phyloP scores from a whole-genome alignment of 2,797 vertebrate species.

The Cossypha niveicapilla region DNA sequence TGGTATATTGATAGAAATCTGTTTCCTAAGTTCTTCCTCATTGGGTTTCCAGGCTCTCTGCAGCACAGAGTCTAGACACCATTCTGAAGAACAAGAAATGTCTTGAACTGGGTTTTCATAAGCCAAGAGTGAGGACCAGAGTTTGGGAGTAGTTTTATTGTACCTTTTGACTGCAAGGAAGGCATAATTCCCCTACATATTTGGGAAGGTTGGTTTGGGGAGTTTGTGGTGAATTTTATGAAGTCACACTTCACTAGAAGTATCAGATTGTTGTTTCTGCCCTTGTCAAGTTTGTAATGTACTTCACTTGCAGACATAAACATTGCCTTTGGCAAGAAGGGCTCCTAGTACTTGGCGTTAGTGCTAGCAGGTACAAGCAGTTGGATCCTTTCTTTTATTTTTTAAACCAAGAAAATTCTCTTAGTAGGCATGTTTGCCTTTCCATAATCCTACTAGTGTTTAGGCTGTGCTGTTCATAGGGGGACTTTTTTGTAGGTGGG shows the following conservation, averaged over 20 bases:
- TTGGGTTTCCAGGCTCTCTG: neutral
- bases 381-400: neutral
- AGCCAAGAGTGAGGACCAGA: neutral
- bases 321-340: slow-evolving; percentile 22
- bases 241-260: neutral
- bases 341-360: neutral
- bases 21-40: neutral
- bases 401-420: neutral
- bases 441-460: slow-evolving; percentile 7
- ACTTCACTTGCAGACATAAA: slow-evolving; percentile 22
- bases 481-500: neutral
- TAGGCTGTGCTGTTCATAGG: neutral
- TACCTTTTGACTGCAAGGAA: neutral
- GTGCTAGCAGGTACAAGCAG: neutral
- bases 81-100: neutral
- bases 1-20: neutral
- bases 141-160: neutral
- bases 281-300: neutral
- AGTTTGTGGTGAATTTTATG: neutral
- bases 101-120: neutral
- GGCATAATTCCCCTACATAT: neutral
- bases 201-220: neutral
- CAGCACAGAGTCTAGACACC: neutral
- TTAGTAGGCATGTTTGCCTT: neutral
- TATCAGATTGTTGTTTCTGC: neutral